Evolutionary conservation across 2,888 invertebrate species (phyloP), one percentile per base, ranked within the genome.

Genomic region (Conchocele bisecta): DNA sequence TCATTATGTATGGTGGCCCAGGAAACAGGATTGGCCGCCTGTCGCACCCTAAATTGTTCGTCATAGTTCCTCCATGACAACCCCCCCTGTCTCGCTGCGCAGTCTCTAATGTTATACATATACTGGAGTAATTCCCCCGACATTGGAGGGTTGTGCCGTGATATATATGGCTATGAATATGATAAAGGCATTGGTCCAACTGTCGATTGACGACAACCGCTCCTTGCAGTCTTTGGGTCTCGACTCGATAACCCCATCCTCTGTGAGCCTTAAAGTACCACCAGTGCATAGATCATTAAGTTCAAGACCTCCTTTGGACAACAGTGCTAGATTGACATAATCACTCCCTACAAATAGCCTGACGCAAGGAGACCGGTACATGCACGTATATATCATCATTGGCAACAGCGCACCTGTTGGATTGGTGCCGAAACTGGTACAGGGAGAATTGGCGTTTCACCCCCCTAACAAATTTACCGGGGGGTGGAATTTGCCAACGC

Each of bases 251-350:
- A 29, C 44, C 2, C 59, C 60, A 11, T 28, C 35, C 29, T 41
- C 33, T 2, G 35, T 31, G 4, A 67, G 0, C 7, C 13, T 41
- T 6, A 67, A 26, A 2, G 41, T 28, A 9, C 46, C 28, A 2
- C 53, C 67, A 22, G n/a, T 46, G 31, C 51, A 51, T 29, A 44
- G 35, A 17, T 60, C 50, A 13, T 26, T 24, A 3, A 61, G 24
- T 41, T 61, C 61, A 4, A 61, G 26, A 1, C 42, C 28, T 6
- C 67, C 59, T 33, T 67, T 67, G 22, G 54, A 20, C 20, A 67
- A 31, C 24, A 67, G 29, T 3, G 67, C 51, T n/a, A 67, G 24
- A 59, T 67, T 67, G n/a, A 67, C 37, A 24, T 59, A 67, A 31
- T 42, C 59, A 1, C 60, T n/a, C 53, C 13, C 31, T 53, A 13